These are phyloP conservation scores for Ophion costatus DNA, from an alignment of 2,888 invertebrate species.

Conservation along the genomic window DNA sequence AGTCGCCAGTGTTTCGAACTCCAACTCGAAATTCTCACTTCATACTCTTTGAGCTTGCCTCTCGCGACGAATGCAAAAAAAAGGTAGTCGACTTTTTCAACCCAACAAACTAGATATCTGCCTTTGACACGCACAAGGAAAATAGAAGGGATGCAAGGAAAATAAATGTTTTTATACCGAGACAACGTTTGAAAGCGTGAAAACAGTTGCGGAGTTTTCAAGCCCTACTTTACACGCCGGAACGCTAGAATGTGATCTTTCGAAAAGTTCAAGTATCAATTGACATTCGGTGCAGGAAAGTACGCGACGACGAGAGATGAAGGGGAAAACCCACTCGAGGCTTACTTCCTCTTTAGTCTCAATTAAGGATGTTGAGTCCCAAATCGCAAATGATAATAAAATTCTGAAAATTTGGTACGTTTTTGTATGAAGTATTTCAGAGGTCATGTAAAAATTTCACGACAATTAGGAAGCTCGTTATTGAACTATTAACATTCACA, in stretches of 20 bases:
- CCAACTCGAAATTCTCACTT: too few relatives aligned
- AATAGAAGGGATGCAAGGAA: too few relatives aligned
- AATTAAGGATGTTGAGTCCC: too few relatives aligned
- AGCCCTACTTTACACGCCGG: neutral
- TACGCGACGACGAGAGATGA: constrained; percentile 22
- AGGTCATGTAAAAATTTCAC: too few relatives aligned
- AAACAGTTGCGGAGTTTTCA: neutral
- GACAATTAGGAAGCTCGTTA: too few relatives aligned
- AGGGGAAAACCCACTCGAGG: constrained; percentile 53
- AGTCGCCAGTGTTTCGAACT: too few relatives aligned
- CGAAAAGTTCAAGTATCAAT: neutral
- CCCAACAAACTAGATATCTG: neutral
- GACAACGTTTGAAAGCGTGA: constrained; percentile 9
- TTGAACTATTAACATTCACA: too few relatives aligned
- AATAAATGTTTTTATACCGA: neutral
- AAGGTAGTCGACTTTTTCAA: neutral
- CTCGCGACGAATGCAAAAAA: neutral
- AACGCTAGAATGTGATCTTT: neutral
- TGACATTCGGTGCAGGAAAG: constrained; percentile 12
- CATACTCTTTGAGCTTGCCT: too few relatives aligned
- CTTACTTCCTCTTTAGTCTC: constrained; percentile 57
- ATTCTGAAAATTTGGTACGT: too few relatives aligned
- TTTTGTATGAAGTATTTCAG: too few relatives aligned
- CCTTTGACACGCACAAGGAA: too few relatives aligned
- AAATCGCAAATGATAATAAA: too few relatives aligned